Evolutionary conservation across 2,797 vertebrate species (phyloP), one percentile per base, ranked within the genome.

Genomic region (Micromesistius poutassou): DNA sequence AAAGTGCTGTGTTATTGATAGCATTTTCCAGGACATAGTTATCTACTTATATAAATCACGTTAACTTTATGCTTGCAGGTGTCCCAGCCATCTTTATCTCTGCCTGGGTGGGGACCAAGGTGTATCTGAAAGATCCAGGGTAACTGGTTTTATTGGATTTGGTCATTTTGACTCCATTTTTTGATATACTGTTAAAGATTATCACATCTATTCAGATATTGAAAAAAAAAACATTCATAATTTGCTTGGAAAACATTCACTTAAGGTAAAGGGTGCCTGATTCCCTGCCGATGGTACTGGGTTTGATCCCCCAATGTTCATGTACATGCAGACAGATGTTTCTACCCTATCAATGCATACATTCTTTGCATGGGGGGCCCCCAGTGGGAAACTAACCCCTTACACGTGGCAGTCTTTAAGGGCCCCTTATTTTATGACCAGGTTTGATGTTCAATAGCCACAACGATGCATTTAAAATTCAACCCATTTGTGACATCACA

Each of bases 11-110:
- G 72, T 33, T 71, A 81, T 14, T 76, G 70, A 82, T 76, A 14
- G 33, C 72, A 70, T 81, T 75, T 46, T 76, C 22, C 42, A 36
- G 72, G 5, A 33, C 5, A 46, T 42, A 31, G 14, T 73, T 80
- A 9, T 50, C 46, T 77, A 33, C 74, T 82, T 9, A 81, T 76
- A 70, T 78, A 46, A 80, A 12, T 62, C 72, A 36, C 3, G 46
- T 46, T 19, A 42, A 42, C 72, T 74, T 84, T 42, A 82, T 73
- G 30, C 78, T 88, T 77, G 42, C 85, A 99, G 98, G 97, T 73
- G 93, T 94, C 28, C 98, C 98, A 19, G 92, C 94, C 0, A 83
- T 96, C 79, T 98, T 99, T 83, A 98, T 94, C 87, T 93, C 91
- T 16, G 90, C 92, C 0, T 99, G 98, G 98, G 95, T 95, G 38